Conservation (phyloP, 2,888 invertebrate species). For the Luffia ferchaultella region DNA sequence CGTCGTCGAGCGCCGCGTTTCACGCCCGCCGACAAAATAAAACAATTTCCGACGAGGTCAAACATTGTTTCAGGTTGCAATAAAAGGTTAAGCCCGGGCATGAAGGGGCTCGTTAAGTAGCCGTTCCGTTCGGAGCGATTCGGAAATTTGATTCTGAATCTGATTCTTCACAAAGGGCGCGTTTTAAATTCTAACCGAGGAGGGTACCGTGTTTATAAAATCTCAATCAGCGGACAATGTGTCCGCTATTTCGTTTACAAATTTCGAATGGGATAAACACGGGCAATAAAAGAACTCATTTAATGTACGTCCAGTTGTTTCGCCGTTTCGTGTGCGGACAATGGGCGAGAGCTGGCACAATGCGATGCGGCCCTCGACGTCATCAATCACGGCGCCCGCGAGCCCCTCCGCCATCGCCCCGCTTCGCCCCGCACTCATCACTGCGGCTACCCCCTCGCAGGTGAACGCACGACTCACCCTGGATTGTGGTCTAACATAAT, state of each 20-base stretch:
- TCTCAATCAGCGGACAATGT: conserved; percentile 22
- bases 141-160: conserved; percentile 2
- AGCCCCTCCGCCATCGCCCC: conserved; percentile 19
- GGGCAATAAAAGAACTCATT: conserved; percentile 39
- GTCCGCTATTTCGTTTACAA: conserved; percentile 17
- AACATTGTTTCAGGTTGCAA: conserved; percentile 10
- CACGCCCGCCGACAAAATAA: not conserved
- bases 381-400: conserved; percentile 39
- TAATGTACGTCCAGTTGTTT: conserved; percentile 44
- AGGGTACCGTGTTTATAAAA: conserved; percentile 4
- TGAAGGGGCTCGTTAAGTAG: conserved; percentile 12
- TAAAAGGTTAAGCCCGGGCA: conserved; percentile 12
- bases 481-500: not conserved
- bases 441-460: conserved; percentile 7
- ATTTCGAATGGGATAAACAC: conserved; percentile 29
- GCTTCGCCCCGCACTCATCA: conserved; percentile 13
- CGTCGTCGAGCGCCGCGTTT: not conserved
- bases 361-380: conserved; percentile 30
- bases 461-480: not conserved
- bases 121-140: too few species aligned
- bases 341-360: conserved; percentile 43
- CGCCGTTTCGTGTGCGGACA: conserved; percentile 47
- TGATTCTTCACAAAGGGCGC: conserved; percentile 11
- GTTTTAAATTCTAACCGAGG: conserved; percentile 9
- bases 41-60: not conserved